Conservation (phyloP, 1,140 invertebrate species). For the Trichoplusia ni region DNA sequence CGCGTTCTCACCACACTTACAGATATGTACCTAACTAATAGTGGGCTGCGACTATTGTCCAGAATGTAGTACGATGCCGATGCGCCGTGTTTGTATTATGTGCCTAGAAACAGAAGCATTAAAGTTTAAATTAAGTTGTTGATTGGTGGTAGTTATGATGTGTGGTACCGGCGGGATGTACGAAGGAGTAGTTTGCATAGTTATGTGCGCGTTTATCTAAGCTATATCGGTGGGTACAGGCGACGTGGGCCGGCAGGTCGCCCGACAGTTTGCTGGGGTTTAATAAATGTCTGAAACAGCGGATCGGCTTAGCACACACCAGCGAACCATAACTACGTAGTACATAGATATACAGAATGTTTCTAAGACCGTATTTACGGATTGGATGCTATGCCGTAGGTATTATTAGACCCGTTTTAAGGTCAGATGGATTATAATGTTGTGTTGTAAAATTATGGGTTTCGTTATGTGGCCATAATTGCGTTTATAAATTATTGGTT, state of each 20-base stretch:
- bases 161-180: constrained; percentile 34
- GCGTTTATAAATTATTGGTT: too few relatives aligned
- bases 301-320: constrained; percentile 38
- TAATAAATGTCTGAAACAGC: constrained; percentile 57
- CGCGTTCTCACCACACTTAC: constrained; percentile 73
- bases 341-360: not conserved
- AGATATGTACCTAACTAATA: constrained; percentile 75
- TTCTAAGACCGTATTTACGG: constrained; percentile 13
- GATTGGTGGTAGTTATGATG: constrained; percentile 34
- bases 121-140: constrained; percentile 47
- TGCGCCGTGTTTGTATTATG: constrained; percentile 38
- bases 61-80: not conserved
- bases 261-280: constrained; percentile 43
- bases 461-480: too few relatives aligned
- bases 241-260: constrained; percentile 48
- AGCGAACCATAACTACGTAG: too few relatives aligned
- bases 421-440: too few relatives aligned
- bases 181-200: constrained; percentile 73
- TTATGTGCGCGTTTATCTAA: constrained; percentile 76
- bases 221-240: constrained; percentile 67
- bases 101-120: constrained; percentile 30
- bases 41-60: constrained; percentile 45
- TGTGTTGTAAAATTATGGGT: too few relatives aligned
- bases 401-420: too few relatives aligned
- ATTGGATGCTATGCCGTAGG: constrained; percentile 11